phyloP scores from a whole-genome alignment of 2,113 vertebrate species.

The Microtus ochrogaster region DNA sequence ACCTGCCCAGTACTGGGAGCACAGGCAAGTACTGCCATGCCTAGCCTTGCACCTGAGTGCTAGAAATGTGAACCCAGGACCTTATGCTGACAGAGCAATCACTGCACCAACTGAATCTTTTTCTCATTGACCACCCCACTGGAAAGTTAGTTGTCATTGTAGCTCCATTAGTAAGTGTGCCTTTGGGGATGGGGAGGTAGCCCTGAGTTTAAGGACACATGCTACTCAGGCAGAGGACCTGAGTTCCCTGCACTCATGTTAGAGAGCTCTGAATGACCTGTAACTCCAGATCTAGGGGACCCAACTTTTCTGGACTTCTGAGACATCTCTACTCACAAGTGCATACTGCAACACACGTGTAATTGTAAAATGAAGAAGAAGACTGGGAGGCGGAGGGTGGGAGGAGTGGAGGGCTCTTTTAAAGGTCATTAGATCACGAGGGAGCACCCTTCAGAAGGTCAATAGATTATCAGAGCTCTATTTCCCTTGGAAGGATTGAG shows the following conservation, averaged over 20 bases:
- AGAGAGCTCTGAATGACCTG: too few species aligned
- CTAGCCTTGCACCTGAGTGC: not conserved
- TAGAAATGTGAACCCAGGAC: not conserved
- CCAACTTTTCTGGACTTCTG: not conserved
- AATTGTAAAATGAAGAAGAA: not conserved
- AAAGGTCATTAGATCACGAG: not conserved
- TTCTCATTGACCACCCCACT: not conserved
- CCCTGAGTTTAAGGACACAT: not conserved
- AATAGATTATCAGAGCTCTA: not conserved
- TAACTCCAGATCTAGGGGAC: not conserved
- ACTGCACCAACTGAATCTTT: not conserved
- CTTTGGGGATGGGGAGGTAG: not conserved
- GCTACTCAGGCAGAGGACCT: too few species aligned
- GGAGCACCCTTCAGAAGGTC: not conserved
- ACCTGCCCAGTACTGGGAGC: not conserved
- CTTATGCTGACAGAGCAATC: not conserved
- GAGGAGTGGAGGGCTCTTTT: not conserved
- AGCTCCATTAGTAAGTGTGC: not conserved
- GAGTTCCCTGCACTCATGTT: too few species aligned
- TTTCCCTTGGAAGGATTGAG: not conserved
- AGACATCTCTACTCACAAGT: not conserved
- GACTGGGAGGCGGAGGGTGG: accelerated
- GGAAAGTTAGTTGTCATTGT: not conserved
- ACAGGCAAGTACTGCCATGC: not conserved
- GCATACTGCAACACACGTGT: not conserved